Evolutionary conservation across 2,888 invertebrate species (phyloP).

Genomic region (Seira musarum): DNA sequence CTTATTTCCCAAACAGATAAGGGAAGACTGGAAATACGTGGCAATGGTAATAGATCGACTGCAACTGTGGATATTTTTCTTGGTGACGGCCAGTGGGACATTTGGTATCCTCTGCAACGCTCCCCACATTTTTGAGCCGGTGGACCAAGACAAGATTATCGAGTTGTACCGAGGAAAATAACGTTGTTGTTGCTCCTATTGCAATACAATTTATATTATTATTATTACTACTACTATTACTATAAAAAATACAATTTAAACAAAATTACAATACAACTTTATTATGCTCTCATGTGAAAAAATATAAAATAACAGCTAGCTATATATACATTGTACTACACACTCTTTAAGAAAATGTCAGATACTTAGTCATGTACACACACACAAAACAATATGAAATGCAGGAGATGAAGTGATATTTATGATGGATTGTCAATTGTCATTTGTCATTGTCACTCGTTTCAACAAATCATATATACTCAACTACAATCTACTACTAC

Average conservation of each 20-base stretch:
- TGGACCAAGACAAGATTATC: slow-evolving; percentile 96
- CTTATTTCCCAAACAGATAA: slow-evolving; percentile 79
- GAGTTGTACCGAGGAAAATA: slow-evolving; percentile 94
- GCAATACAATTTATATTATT: slow-evolving; percentile 5
- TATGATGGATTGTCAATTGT: too few species aligned
- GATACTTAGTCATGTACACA: too few species aligned
- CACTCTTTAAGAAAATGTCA: too few species aligned
- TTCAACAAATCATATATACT: too few species aligned
- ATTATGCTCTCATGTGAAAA: too few species aligned
- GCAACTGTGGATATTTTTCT: slow-evolving; percentile 93
- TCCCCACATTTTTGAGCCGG: slow-evolving; percentile 97
- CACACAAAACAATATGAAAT: too few species aligned
- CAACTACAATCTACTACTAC: too few species aligned
- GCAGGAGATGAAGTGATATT: too few species aligned
- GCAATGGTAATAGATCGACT: slow-evolving; percentile 76
- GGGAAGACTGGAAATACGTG: slow-evolving; percentile 99
- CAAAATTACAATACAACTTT: too few species aligned
- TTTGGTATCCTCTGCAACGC: slow-evolving; percentile 97
- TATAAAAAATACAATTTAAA: neutral
- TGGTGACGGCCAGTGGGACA: slow-evolving; percentile 95
- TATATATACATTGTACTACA: too few species aligned
- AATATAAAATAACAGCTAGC: too few species aligned
- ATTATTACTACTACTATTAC: neutral
- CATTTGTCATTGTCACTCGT: too few species aligned
- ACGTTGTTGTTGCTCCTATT: slow-evolving; percentile 44